These are phyloP conservation scores for Pelusios castaneus DNA, from an alignment of 2,113 vertebrate species.

Conservation along the genomic window DNA sequence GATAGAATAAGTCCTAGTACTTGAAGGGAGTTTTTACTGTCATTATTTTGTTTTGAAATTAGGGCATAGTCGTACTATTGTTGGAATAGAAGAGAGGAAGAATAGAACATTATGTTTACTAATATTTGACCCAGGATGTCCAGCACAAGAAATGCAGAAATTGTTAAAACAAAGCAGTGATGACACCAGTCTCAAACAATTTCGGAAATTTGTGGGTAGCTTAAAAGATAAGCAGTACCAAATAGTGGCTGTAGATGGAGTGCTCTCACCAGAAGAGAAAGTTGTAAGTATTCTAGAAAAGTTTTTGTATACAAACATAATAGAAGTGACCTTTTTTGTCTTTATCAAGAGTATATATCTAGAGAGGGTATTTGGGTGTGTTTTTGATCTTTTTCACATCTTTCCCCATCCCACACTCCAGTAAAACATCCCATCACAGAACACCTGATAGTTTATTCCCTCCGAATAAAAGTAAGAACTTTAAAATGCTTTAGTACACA, in stretches of 20 bases:
- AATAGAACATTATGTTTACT: slow-evolving; percentile 87
- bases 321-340: not conserved
- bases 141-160: slow-evolving; percentile 84
- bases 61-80: slow-evolving; percentile 92
- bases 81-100: slow-evolving; percentile 91
- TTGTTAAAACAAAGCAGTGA: slow-evolving; percentile 76
- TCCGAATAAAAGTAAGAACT: not conserved
- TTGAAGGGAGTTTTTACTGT: not conserved
- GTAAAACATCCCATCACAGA: not conserved
- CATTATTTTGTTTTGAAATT: slow-evolving; percentile 12
- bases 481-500: not conserved
- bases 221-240: slow-evolving; percentile 95
- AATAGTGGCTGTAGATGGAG: slow-evolving; percentile 84
- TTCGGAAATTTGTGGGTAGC: slow-evolving; percentile 81
- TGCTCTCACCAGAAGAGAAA: slow-evolving; percentile 88
- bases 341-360: not conserved
- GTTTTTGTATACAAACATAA: not conserved
- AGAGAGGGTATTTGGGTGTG: not conserved
- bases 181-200: slow-evolving; percentile 67
- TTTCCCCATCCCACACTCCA: not conserved
- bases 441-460: not conserved
- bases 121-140: slow-evolving; percentile 87
- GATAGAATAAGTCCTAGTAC: not conserved
- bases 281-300: slow-evolving; percentile 76
- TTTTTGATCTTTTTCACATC: not conserved